Evolutionary conservation across 2,888 invertebrate species (phyloP).

Genomic region (Drosophila monieri): DNA sequence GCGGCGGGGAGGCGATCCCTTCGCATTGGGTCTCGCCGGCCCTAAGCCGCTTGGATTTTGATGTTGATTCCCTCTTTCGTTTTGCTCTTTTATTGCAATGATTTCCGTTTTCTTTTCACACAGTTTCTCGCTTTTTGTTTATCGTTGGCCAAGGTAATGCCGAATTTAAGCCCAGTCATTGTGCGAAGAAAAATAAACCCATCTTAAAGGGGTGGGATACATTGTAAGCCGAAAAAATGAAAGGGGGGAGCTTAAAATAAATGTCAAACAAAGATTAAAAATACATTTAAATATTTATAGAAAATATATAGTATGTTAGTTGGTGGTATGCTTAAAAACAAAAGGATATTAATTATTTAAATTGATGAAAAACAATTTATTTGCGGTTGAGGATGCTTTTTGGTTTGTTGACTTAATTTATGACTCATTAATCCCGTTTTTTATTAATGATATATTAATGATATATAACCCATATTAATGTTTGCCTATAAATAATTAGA

Average conservation of each 20-base stretch:
- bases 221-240: no score
- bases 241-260: not conserved
- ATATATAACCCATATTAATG: not conserved
- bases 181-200: conserved; percentile 2
- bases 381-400: not conserved
- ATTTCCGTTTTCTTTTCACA: conserved; percentile 55
- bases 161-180: conserved; percentile 22
- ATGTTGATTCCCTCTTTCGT: conserved; percentile 44
- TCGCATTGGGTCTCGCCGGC: not conserved
- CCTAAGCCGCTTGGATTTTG: conserved; percentile 43
- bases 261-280: no score
- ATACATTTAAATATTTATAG: no score
- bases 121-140: conserved; percentile 29
- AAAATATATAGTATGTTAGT: no score
- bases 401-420: not conserved
- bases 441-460: not conserved
- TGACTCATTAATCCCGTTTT: not conserved
- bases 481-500: not conserved
- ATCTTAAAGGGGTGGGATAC: conserved; percentile 6
- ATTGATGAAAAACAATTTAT: no score
- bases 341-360: no score
- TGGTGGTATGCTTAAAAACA: no score
- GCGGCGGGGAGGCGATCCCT: conserved; percentile 1
- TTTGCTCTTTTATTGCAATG: conserved; percentile 59
- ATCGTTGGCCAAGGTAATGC: conserved; percentile 33